These are phyloP conservation scores for Phoenicopterus ruber DNA, from an alignment of 2,113 vertebrate species.

Conservation along the genomic window DNA sequence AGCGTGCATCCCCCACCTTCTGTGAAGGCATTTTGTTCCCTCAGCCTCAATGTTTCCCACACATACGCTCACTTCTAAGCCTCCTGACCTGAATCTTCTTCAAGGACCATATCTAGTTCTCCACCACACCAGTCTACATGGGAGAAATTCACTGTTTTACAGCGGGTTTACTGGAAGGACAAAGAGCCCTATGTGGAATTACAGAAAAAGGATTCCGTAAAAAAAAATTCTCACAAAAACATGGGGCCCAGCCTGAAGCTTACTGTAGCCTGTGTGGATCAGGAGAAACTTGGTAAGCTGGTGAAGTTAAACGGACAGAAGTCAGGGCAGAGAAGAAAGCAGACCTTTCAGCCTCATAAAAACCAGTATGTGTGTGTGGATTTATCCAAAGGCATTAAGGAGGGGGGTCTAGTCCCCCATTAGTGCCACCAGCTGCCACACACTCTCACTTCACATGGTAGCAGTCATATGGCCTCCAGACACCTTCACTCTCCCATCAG, in stretches of 20 bases:
- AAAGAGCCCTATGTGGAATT: neutral
- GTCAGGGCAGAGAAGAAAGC: neutral
- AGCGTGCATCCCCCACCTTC: neutral
- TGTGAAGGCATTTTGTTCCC: neutral
- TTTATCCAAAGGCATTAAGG: neutral
- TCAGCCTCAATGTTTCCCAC: neutral
- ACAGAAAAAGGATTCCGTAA: neutral
- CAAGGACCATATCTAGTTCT: neutral
- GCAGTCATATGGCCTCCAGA: neutral
- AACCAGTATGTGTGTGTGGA: rapidly evolving
- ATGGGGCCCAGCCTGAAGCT: neutral
- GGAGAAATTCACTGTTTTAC: neutral
- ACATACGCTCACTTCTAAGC: rapidly evolving
- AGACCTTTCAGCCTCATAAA: neutral
- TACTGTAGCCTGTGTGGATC: neutral
- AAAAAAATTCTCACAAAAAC: neutral
- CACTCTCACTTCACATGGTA: neutral
- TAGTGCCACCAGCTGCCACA: neutral
- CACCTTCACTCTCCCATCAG: neutral
- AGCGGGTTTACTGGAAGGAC: neutral
- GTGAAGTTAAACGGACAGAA: neutral
- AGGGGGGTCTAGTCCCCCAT: neutral
- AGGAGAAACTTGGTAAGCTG: neutral
- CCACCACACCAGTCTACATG: neutral
- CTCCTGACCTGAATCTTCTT: neutral